Conservation (phyloP, 2,113 vertebrate species). For the Condylura cristata region DNA sequence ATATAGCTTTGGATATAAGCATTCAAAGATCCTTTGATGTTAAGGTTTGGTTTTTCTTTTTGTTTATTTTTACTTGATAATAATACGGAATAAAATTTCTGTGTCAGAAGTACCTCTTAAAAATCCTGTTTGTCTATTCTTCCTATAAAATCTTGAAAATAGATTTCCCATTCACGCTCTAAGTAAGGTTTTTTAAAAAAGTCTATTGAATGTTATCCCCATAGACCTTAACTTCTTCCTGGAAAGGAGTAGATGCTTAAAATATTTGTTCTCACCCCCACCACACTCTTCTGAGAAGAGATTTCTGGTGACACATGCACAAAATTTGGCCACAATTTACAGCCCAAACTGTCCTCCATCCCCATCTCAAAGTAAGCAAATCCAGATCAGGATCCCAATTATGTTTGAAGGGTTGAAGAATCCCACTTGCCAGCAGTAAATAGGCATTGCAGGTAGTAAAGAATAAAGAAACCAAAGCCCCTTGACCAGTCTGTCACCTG, state of each 20-base stretch:
- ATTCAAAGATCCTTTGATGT: background rate
- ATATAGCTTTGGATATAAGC: no score
- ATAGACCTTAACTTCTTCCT: background rate
- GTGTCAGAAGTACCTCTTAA: background rate
- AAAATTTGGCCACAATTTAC: background rate
- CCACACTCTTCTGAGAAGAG: background rate
- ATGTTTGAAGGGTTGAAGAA: background rate
- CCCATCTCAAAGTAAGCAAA: background rate
- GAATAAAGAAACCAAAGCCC: slow-evolving; percentile 38
- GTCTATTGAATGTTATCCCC: background rate
- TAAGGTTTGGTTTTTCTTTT: slow-evolving; percentile 10
- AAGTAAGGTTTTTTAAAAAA: background rate
- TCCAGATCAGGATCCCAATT: background rate
- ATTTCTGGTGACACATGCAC: background rate
- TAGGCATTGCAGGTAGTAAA: background rate
- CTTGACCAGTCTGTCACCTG: background rate
- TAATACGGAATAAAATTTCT: background rate
- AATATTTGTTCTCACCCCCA: background rate
- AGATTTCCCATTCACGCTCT: background rate
- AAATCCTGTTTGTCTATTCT: background rate
- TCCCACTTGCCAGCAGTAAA: background rate
- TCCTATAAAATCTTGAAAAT: background rate
- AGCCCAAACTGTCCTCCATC: background rate
- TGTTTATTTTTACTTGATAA: slow-evolving; percentile 23
- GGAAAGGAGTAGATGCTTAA: background rate